Percentiles rank a stretch among this genome's conserved stretches.
Conservation (phyloP, 2,888 invertebrate species). For the Ophion costatus region DNA sequence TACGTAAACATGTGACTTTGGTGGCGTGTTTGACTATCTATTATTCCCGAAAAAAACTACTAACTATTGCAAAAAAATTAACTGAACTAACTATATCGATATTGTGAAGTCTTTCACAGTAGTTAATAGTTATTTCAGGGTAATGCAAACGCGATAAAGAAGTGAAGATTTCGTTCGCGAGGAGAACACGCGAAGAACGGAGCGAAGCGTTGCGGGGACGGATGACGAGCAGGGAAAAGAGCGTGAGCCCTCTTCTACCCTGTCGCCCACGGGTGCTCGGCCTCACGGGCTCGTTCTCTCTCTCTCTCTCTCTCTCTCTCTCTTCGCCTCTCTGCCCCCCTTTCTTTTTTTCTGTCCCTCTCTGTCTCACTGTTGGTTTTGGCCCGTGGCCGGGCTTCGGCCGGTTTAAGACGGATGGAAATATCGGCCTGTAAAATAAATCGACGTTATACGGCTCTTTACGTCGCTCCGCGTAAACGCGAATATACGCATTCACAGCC, state of each 20-base stretch:
- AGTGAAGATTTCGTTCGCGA: slow-evolving; percentile 29
- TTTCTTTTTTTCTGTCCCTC: slow-evolving; percentile 30
- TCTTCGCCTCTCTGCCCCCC: slow-evolving; percentile 48
- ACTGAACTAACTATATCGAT: too few species aligned
- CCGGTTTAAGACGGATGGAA: slow-evolving; percentile 80
- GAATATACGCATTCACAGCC: not conserved
- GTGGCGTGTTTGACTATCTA: too few species aligned
- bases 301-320: slow-evolving; percentile 22
- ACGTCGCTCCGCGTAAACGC: slow-evolving; percentile 1
- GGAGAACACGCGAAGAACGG: slow-evolving; percentile 28
- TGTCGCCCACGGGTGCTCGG: too few species aligned
- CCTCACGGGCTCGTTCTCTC: slow-evolving; percentile 1
- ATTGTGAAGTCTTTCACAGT: too few species aligned
- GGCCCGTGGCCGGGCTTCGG: slow-evolving; percentile 75
- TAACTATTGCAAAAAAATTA: too few species aligned
- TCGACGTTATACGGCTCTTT: slow-evolving; percentile 71
- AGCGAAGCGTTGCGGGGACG: slow-evolving; percentile 18
- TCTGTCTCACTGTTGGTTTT: slow-evolving; percentile 78
- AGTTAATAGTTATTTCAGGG: too few species aligned
- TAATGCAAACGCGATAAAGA: too few species aligned
- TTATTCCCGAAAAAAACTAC: too few species aligned
- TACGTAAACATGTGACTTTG: too few species aligned
- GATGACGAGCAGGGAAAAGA: slow-evolving; percentile 12
- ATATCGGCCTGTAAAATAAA: slow-evolving; percentile 83
- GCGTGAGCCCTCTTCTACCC: slow-evolving; percentile 47